A percentile compares a stretch with the other conserved stretches of the same genome.
These are phyloP conservation scores for Stenchaetothrips biformis DNA, from an alignment of 2,888 invertebrate species.

Conservation along the genomic window DNA sequence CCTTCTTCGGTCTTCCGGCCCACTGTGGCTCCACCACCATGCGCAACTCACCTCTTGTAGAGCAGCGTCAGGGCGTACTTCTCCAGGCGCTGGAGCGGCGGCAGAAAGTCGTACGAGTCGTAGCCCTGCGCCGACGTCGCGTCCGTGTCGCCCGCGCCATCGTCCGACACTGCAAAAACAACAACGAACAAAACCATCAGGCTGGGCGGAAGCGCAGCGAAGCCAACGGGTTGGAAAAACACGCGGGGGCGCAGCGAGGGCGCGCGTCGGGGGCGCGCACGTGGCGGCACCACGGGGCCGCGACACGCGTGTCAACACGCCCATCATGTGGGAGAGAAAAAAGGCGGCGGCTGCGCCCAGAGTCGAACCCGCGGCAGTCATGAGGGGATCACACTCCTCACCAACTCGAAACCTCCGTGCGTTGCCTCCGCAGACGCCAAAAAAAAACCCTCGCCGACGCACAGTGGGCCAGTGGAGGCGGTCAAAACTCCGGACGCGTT, in stretches of 20 bases:
- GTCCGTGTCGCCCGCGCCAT: background rate
- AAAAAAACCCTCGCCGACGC: too few relatives aligned
- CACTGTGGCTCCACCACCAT: too few relatives aligned
- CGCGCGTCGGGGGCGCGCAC: background rate
- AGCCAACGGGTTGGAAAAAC: background rate
- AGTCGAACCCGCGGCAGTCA: too few relatives aligned
- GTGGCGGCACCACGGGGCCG: background rate
- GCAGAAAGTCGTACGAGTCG: conserved; percentile 40
- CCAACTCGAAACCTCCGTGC: too few relatives aligned
- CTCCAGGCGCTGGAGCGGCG: conserved; percentile 43
- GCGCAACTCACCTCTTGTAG: conserved; percentile 45
- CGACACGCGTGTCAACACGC: too few relatives aligned
- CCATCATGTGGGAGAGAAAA: too few relatives aligned
- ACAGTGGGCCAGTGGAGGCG: too few relatives aligned
- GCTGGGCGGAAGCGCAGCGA: background rate
- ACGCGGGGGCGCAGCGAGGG: background rate
- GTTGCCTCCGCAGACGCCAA: too few relatives aligned
- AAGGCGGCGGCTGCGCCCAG: too few relatives aligned
- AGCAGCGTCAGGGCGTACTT: conserved; percentile 43
- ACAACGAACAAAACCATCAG: background rate
- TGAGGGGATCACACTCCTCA: too few relatives aligned
- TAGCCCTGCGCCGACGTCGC: background rate
- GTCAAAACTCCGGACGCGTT: too few relatives aligned
- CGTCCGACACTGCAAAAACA: background rate
- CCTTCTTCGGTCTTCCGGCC: too few relatives aligned